These are phyloP conservation scores for Chrysotoxum bicinctum DNA, from an alignment of 2,888 invertebrate genomes.

Conservation along the genomic window DNA sequence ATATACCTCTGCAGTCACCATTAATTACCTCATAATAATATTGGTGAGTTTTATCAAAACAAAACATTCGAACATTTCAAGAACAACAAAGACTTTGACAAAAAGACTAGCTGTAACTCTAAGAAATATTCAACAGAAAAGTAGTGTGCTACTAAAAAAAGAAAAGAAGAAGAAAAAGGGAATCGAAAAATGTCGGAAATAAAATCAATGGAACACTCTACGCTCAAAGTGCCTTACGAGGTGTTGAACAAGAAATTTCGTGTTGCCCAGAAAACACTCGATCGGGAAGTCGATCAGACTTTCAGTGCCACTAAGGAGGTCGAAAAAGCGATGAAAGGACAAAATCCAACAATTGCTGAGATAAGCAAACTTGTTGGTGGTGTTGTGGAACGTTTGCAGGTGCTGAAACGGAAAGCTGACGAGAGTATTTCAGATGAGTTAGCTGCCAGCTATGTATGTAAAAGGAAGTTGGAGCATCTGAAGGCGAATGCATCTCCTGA, in stretches of 20 bases:
- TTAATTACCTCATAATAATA: background rate
- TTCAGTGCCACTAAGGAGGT: conserved; percentile 88
- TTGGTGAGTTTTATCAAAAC: background rate
- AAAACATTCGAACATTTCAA: background rate
- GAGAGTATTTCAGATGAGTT: conserved; percentile 96
- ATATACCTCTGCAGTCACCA: background rate
- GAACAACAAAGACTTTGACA: background rate
- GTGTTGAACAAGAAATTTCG: conserved; percentile 98
- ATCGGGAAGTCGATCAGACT: conserved; percentile 95
- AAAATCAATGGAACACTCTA: conserved; percentile 96
- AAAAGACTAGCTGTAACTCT: conserved; percentile 55
- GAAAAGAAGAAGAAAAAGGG: background rate
- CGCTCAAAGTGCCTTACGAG: conserved; percentile 98
- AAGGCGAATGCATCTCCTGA: conserved; percentile 81
- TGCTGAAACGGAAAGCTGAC: conserved; percentile 96
- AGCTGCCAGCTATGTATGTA: conserved; percentile 94
- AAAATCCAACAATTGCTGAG: conserved; percentile 83
- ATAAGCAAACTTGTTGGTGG: conserved; percentile 92
- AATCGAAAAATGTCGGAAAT: conserved; percentile 90
- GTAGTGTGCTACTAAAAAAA: conserved; percentile 45
- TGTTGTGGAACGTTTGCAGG: conserved; percentile 93
- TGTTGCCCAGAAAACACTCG: conserved; percentile 95
- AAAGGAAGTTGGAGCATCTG: conserved; percentile 94
- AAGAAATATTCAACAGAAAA: conserved; percentile 28
- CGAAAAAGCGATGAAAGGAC: conserved; percentile 82